Conservation (phyloP, 2,797 vertebrate genomes). For the Erethizon dorsatum region DNA sequence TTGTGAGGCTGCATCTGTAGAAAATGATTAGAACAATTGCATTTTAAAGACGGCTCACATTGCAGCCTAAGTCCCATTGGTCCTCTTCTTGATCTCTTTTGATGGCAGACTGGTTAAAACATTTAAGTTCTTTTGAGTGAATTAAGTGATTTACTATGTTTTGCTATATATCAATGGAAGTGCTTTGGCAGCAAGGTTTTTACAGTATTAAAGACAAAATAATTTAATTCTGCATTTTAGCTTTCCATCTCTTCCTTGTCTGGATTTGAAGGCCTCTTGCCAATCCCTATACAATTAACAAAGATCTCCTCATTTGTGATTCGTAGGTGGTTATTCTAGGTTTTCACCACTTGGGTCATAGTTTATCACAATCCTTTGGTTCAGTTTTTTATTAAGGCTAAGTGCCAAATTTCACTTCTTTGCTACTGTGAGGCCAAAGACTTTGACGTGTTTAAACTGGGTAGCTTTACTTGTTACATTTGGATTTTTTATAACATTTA, state of each 20-base stretch:
- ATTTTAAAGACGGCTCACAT: conserved; percentile 96
- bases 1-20: conserved; percentile 96
- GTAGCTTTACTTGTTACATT: conserved; percentile 43
- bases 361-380: conserved; percentile 34
- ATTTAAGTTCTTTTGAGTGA: conserved; percentile 92
- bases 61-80: conserved; percentile 93
- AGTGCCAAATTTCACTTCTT: conserved; percentile 25
- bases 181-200: conserved; percentile 85
- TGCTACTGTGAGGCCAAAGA: conserved; percentile 24
- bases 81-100: conserved; percentile 93
- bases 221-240: conserved; percentile 61
- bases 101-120: conserved; percentile 92
- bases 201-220: conserved; percentile 75
- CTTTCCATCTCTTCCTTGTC: neutral
- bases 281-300: conserved; percentile 18
- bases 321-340: conserved; percentile 37
- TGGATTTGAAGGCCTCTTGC: conserved; percentile 45
- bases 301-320: conserved; percentile 57
- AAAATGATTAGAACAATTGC: conserved; percentile 99
- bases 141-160: conserved; percentile 92
- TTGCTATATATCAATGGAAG: conserved; percentile 85
- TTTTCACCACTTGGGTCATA: conserved; percentile 15
- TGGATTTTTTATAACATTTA: conserved; percentile 14
- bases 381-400: conserved; percentile 43
- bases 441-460: neutral